phyloP scores from a whole-genome alignment of 2,797 vertebrate genomes.

The Serranus cabrilla region DNA sequence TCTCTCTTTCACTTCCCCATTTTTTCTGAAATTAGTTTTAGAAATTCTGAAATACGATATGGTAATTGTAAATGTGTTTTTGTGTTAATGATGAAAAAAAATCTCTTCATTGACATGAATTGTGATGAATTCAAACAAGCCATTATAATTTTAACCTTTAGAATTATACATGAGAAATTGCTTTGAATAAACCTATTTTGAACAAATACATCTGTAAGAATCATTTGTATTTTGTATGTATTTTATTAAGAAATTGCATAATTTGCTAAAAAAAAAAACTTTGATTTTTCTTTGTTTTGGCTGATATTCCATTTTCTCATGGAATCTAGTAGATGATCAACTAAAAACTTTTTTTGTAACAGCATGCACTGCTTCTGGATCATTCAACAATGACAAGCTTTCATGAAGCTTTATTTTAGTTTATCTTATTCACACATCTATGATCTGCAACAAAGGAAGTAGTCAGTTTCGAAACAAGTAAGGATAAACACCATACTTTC shows the following conservation, averaged over 20 bases:
- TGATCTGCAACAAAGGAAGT: background rate
- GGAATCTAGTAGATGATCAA: background rate
- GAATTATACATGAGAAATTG: conserved; percentile 17
- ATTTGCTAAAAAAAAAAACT: background rate
- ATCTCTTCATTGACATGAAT: conserved; percentile 19
- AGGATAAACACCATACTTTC: too few relatives aligned
- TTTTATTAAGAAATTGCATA: background rate
- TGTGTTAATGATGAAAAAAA: conserved; percentile 24
- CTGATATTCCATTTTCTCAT: background rate
- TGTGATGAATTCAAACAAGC: conserved; percentile 22
- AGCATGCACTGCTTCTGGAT: background rate
- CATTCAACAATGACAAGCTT: background rate
- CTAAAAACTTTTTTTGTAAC: too few relatives aligned
- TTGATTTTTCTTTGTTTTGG: background rate
- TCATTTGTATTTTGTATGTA: conserved; percentile 1
- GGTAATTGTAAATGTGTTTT: conserved; percentile 30
- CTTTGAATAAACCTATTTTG: conserved; percentile 68
- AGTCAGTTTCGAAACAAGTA: background rate
- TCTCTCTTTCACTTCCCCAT: background rate
- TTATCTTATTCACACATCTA: background rate
- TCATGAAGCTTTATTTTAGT: background rate
- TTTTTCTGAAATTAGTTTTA: conserved; percentile 18
- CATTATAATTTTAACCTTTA: background rate
- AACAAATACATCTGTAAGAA: conserved; percentile 28
- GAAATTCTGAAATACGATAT: conserved; percentile 36